Base-by-base conservation (phyloP, 1,140 invertebrate species). In the Macrobrachium rosenbergii region DNA sequence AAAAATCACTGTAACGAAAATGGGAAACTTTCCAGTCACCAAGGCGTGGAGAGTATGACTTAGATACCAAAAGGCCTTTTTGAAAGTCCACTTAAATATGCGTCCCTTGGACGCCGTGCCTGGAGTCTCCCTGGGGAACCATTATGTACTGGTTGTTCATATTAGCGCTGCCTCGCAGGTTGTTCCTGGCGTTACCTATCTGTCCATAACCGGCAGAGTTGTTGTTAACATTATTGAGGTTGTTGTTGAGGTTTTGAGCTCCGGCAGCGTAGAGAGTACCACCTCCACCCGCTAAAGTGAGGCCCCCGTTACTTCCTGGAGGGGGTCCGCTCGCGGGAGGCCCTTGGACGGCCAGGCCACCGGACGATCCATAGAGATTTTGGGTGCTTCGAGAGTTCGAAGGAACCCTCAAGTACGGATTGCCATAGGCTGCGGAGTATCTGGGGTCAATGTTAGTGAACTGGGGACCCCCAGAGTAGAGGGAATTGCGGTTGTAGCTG, bases 361-460 rank as follows among this genome's bases (percentile, higher is more conserved):
- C 85, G 6, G 78, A 52, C n/a, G 64, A 81, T 0, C 88, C 88
- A 17, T 83, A 83, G 1, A 83, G 45, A 8, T 60, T 64, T 11
- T 67, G 72, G 0, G 63, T 37, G 14, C 72, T 75, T 72, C 88
- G 77, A 10, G 82, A 23, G 19, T 21, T 62, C 8, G 80, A 23
- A 2, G 88, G 88, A 6, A 87, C 79, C 11, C 75, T 97, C 77
- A 96, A 60, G 64, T 87, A 87, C 6, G 85, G 85, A 60, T 87
- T 87, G 11, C 85, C 96, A 91, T 97, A 98, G 8, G 95, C 95
- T 37, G 96, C 97, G 28, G 96, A 96, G 91, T 96, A 98, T 84
- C 96, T 93, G 14, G 96, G 96, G 91, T 98, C 96, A 78, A 97
- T 95, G 73, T 93, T 95, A 91, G 91, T 94, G 91, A 91, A 93